Conservation (phyloP, 1,140 invertebrate species). For the Gryllus bimaculatus region DNA sequence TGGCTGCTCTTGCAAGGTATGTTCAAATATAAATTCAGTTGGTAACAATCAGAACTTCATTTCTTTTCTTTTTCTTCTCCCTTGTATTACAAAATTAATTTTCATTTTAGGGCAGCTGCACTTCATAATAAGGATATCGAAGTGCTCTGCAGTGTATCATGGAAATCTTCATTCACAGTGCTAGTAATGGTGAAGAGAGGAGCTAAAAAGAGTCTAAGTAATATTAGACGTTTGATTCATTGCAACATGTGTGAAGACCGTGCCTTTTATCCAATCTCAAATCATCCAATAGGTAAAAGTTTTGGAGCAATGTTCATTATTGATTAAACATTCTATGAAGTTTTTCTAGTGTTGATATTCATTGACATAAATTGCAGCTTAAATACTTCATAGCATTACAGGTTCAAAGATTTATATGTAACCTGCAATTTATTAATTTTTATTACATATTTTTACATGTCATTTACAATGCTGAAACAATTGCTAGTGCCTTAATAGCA, state of each 20-base stretch:
- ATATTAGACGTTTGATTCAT: conserved; percentile 30
- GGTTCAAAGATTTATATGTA: too few species aligned
- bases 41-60: not conserved
- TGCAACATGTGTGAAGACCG: conserved; percentile 36
- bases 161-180: conserved; percentile 32
- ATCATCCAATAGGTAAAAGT: conserved; percentile 10
- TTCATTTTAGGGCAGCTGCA: conserved; percentile 30
- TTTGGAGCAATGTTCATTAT: not conserved
- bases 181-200: conserved; percentile 29
- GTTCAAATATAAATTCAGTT: not conserved
- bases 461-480: too few species aligned
- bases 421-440: too few species aligned
- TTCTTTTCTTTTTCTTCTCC: too few species aligned
- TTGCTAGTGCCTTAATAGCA: too few species aligned
- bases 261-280: conserved; percentile 28
- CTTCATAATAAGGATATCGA: conserved; percentile 33
- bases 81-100: not conserved
- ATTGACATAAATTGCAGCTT: too few species aligned
- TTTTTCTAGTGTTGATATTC: too few species aligned
- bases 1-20: conserved; percentile 32
- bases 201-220: conserved; percentile 28
- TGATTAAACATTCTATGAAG: too few species aligned
- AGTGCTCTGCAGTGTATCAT: conserved; percentile 28
- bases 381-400: too few species aligned
- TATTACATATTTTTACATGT: too few species aligned